Base-by-base conservation (phyloP, 2,888 invertebrate species). In the Patella ulyssiponensis region DNA sequence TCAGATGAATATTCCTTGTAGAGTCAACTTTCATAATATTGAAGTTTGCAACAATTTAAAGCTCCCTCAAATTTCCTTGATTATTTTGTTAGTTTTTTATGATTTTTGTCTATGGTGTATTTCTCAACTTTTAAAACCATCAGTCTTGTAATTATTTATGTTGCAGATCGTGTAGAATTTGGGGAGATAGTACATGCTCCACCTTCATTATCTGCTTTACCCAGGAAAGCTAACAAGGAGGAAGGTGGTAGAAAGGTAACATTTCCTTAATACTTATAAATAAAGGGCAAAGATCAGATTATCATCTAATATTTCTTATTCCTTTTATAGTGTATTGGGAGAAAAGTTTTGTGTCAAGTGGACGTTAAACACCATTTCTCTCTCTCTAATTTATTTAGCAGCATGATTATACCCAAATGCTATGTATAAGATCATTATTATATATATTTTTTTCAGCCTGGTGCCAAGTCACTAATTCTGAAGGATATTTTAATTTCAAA, bases 111-210 rank as follows among this genome's bases (percentile, higher is more conserved):
- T 5, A 33, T 44, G 17, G 4, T 15, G 1, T 7, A 27, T 69
- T 20, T 20, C 27, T 69, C 27, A 15, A 27, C 23, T 1, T 20
- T 14, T n/a, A 69, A n/a, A 69, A 69, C 17, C 12, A 23, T 27
- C n/a, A 69, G n/a, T 23, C 23, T 20, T 33, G 20, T 20, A n/a
- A 3, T 74, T 44, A 52, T 9, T 33, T 44, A 51, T 11, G 44
- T 75, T 69, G 15, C 75, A 82, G 82, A 82, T 54, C 76, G 79
- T 54, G 78, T 82, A 44, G 75, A 77, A 72, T 82, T 82, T 80
- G 82, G 82, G 20, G 82, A 82, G 56, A 77, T 80, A 64, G 82
- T 79, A 17, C 80, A 82, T 75, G 82, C 79, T 14, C 80, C 80
- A 7, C 81, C 82, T 3, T 64, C 78, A 11, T 17, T 82, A 20